Percentiles rank a stretch among this genome's conserved stretches.
Evolutionary conservation across 2,888 invertebrate genomes (phyloP).

Genomic region (Acutogordius australiensis): DNA sequence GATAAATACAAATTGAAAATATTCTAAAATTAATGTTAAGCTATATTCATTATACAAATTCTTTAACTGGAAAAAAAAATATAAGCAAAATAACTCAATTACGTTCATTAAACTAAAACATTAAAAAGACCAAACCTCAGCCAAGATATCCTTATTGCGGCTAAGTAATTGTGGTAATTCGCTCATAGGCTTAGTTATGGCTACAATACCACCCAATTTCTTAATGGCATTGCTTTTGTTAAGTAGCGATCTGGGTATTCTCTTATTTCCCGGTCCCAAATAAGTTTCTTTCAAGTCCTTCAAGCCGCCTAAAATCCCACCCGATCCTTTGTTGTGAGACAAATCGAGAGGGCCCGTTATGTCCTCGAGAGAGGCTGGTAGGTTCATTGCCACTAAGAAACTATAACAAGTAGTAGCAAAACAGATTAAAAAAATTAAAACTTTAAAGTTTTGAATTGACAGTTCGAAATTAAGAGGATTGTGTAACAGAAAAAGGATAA

Average conservation of each 20-base stretch:
- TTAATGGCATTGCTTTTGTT: conserved; percentile 51
- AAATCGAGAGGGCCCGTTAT: not conserved
- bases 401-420: too few relatives aligned
- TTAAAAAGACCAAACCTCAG: conserved; percentile 43
- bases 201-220: conserved; percentile 42
- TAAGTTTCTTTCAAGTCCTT: conserved; percentile 32
- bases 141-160: conserved; percentile 68
- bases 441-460: too few relatives aligned
- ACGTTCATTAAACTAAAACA: too few relatives aligned
- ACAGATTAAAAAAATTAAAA: too few relatives aligned
- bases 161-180: conserved; percentile 64
- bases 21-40: too few relatives aligned
- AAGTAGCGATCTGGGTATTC: conserved; percentile 52
- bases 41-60: too few relatives aligned
- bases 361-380: conserved; percentile 81
- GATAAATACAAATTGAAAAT: too few relatives aligned
- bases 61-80: too few relatives aligned
- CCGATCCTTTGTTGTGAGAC: not conserved
- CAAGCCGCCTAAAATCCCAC: too few relatives aligned
- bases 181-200: conserved; percentile 34
- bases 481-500: too few relatives aligned
- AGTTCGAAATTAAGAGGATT: too few relatives aligned
- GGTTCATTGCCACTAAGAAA: conserved; percentile 59
- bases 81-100: too few relatives aligned
- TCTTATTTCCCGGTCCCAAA: conserved; percentile 24